Evolutionary conservation across 2,113 vertebrate genomes (phyloP).

Genomic region (Morone saxatilis): DNA sequence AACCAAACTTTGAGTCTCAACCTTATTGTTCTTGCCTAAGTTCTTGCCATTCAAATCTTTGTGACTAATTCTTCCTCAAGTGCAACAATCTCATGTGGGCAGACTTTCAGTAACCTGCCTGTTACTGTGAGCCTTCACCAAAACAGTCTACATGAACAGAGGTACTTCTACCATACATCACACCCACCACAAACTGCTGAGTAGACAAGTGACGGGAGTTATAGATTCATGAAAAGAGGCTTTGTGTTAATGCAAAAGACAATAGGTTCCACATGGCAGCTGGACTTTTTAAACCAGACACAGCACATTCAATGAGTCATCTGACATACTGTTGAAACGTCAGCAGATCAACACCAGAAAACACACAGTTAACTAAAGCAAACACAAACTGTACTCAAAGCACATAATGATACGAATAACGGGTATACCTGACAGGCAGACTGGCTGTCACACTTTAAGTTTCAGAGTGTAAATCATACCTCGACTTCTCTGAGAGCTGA

Average conservation of each 20-base stretch:
- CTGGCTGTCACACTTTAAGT: neutral
- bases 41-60: conserved; percentile 15
- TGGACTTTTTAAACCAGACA: conserved; percentile 46
- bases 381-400: neutral
- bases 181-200: conserved; percentile 24
- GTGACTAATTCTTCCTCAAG: conserved; percentile 11
- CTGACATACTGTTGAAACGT: conserved; percentile 36
- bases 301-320: conserved; percentile 38
- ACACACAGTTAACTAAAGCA: conserved; percentile 10
- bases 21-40: neutral
- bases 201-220: conserved; percentile 26
- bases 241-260: conserved; percentile 67
- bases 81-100: neutral
- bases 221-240: conserved; percentile 66
- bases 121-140: conserved; percentile 2
- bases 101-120: conserved; percentile 11
- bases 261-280: conserved; percentile 59
- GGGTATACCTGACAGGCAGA: conserved; percentile 33
- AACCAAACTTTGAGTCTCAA: conserved; percentile 2
- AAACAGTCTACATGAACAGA: neutral
- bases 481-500: conserved; percentile 21
- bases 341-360: conserved; percentile 43
- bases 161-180: neutral
- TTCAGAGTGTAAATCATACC: conserved; percentile 59
- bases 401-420: neutral